Evolutionary conservation across 1,140 invertebrate genomes (phyloP), one percentile per base, ranked within the genome.

Genomic region (Scylla paramamosain): DNA sequence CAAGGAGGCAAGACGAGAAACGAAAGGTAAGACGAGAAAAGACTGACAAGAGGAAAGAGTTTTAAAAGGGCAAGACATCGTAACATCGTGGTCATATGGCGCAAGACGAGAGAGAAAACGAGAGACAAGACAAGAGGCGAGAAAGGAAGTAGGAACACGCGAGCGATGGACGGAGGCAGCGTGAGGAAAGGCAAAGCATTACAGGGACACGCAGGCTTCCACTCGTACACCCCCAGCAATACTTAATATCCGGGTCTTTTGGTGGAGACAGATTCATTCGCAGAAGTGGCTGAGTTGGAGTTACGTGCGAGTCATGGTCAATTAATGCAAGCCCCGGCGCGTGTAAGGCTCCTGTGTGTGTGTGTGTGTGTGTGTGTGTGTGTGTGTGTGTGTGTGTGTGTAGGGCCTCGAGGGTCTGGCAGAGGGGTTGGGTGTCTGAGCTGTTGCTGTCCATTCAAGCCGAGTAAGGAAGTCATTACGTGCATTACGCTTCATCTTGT

Each of bases 231-330:
- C n/a, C 67, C 1, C 16, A 20, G 67, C 67, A 77, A 77, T 77
- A 20, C 67, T 8, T n/a, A 77, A 77, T 77, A 77, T 77, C 67
- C 67, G 67, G 20, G 67, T 77, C 67, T 77, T 77, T 77, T 20
- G n/a, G 67, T 77, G 67, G 67, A 25, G 67, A 77, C 67, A 77
- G 67, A 77, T 77, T 77, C 67, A 77, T 77, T 77, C 67, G 67
- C 67, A n/a, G 67, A 77, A 77, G 6, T n/a, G 12, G 25, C 67
- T n/a, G 67, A 77, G 67, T 8, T 77, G 20, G 25, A n/a, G 67
- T 77, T n/a, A 77, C 25, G 25, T 77, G 67, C 6, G 16, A 7
- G 20, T 77, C 20, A 77, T 59, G n/a, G 67, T 59, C 52, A 59
- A n/a, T 77, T 77, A 77, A 77, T 77, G 67, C 12, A 20, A 77